Conservation (phyloP, 2,888 invertebrate species). For the Cheilosia vulpina region DNA sequence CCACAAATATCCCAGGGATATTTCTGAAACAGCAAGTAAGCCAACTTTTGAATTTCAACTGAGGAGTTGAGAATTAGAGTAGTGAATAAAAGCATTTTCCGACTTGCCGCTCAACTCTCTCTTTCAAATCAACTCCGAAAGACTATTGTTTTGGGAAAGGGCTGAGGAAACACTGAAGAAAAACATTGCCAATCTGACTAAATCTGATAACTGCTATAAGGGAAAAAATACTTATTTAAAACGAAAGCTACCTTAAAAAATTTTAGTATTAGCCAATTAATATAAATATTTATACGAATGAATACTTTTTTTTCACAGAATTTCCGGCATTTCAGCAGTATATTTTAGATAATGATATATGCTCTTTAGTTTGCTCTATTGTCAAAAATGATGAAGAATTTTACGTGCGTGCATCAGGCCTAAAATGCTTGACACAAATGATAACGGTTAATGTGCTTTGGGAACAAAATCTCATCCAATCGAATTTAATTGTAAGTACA, state of each 20-base stretch:
- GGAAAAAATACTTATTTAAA: not conserved
- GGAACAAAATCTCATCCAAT: conserved; percentile 86
- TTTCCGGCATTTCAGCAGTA: conserved; percentile 91
- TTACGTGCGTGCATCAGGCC: conserved; percentile 90
- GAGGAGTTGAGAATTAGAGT: no score
- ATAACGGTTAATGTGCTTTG: conserved; percentile 87
- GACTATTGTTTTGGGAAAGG: no score
- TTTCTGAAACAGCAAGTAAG: no score
- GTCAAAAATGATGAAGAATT: conserved; percentile 88
- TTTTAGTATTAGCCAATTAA: not conserved
- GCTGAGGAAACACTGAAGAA: no score
- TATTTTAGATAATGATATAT: conserved; percentile 87
- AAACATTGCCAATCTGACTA: no score
- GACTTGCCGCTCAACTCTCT: no score
- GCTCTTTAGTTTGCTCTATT: conserved; percentile 87
- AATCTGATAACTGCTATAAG: no score
- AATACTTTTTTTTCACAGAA: conserved; percentile 84
- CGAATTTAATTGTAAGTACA: conserved; percentile 86
- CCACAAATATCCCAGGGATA: no score
- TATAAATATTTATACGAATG: not conserved
- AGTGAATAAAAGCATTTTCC: no score
- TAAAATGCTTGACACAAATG: conserved; percentile 88
- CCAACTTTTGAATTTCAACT: no score
- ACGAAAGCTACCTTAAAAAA: not conserved
- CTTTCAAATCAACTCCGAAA: no score